Conservation (phyloP, 2,888 invertebrate genomes). For the Coenonympha glycerion region DNA sequence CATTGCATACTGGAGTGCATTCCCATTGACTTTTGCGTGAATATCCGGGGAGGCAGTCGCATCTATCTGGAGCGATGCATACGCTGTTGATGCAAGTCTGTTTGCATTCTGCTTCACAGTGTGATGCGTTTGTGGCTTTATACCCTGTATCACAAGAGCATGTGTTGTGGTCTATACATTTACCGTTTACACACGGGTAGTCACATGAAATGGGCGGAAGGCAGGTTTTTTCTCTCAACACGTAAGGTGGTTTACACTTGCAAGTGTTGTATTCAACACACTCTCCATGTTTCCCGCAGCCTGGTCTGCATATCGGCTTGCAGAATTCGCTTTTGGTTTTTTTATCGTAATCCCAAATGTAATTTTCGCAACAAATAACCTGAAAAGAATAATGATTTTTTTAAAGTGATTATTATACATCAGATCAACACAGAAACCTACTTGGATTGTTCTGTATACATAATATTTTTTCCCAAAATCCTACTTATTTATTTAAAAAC, state of each 20-base stretch:
- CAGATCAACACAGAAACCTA: too few species aligned
- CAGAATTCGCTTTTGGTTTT: constrained; percentile 22
- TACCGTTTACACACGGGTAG: constrained; percentile 50
- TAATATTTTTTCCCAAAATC: too few species aligned
- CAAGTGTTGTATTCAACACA: constrained; percentile 46
- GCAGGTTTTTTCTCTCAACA: constrained; percentile 28
- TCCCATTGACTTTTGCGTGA: constrained; percentile 30
- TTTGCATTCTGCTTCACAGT: constrained; percentile 32
- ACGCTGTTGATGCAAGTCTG: constrained; percentile 44
- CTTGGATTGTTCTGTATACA: too few species aligned
- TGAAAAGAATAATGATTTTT: background rate
- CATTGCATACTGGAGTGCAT: constrained; percentile 25
- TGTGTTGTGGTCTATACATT: constrained; percentile 38
- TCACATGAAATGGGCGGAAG: constrained; percentile 45
- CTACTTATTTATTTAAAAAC: too few species aligned
- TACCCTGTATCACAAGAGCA: constrained; percentile 50
- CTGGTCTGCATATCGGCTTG: constrained; percentile 32
- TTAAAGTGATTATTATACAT: too few species aligned
- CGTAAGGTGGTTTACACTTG: constrained; percentile 39
- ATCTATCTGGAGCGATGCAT: constrained; percentile 52
- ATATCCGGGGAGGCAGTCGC: constrained; percentile 55
- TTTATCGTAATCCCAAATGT: background rate
- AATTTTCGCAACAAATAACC: background rate
- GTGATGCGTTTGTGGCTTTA: constrained; percentile 11
- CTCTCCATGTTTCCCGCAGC: constrained; percentile 41